Base-by-base conservation (phyloP, 2,888 invertebrate species). In the Autographa gamma region DNA sequence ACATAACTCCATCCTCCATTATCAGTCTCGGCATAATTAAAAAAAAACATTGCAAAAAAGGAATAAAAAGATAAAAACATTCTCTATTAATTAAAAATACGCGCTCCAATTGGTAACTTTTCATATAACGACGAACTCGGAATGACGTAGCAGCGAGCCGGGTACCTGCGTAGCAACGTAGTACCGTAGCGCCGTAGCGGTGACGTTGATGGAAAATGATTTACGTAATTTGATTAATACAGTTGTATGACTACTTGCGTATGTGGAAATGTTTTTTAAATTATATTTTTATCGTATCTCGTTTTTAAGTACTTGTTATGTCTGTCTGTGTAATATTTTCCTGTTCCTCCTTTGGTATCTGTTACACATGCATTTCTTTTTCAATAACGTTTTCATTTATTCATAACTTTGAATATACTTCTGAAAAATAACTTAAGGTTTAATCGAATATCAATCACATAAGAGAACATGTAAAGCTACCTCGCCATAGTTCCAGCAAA, bases 101-200 rank as follows among this genome's bases (percentile, higher is more conserved):
- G 60, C 84, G 84, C 82, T 84, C 82, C 82, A 79, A 79, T 84
- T 84, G 84, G 74, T 69, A 76, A 81, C 64, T 74, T 73, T 81
- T 82, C 75, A 76, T 58, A 66, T 71, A 69, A 66, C 61, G 65
- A 73, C 73, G 68, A 70, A 60, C 70, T 71, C 79, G 68, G 66
- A 68, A 69, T 67, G 54, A 9, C 67, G 72, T 69, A 74, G 73
- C 31, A 13, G 13, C 63, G 25, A n/a, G 48, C n/a, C 48, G n/a
- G 48, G 48, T 56, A 56, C 54, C 54, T 56, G 54, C 54, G 70
- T 67, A 73, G 77, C 71, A 5, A 14, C 63, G 75, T 72, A 62
- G 69, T 63, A n/a, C 11, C 19, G 66, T 41, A 70, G 64, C 63
- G 18, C 31, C 63, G 73, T 71, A 75, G 69, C 62, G 41, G 61